These are phyloP conservation scores for Oriolus oriolus DNA, from an alignment of 2,113 vertebrate genomes.

Conservation along the genomic window DNA sequence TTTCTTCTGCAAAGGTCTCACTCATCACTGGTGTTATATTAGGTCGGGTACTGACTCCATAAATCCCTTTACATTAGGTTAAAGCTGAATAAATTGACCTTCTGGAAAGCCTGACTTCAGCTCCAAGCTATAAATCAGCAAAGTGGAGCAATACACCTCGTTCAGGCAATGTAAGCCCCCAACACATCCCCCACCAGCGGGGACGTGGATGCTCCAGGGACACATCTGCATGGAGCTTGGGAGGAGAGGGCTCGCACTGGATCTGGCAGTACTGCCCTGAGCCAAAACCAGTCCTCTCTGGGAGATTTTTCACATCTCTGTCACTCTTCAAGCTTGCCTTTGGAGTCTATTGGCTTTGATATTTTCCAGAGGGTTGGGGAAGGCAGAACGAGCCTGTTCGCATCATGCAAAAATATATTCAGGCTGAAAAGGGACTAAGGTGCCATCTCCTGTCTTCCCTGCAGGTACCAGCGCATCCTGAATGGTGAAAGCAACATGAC, in stretches of 20 bases:
- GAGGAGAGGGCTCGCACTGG: neutral
- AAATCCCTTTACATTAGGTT: neutral
- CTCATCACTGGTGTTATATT: neutral
- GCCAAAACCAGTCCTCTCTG: neutral
- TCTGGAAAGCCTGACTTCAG: neutral
- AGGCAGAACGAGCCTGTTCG: neutral
- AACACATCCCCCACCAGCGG: neutral
- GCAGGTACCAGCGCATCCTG: slow-evolving; percentile 78
- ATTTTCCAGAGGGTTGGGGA: neutral
- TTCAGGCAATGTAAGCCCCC: neutral
- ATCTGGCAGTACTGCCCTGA: neutral
- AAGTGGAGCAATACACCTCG: neutral
- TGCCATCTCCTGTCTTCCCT: neutral
- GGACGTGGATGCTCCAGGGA: neutral
- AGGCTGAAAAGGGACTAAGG: neutral
- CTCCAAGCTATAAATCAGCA: neutral
- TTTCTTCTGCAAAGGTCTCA: neutral
- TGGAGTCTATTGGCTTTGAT: neutral
- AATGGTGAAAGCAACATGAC: slow-evolving; percentile 46
- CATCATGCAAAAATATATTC: neutral
- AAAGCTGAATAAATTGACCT: neutral
- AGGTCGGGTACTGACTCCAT: neutral
- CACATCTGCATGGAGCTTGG: fast-evolving
- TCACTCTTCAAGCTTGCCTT: neutral
- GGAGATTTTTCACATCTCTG: neutral